Base-by-base conservation (phyloP, 2,113 vertebrate genomes). In the Pseudolaguvia tuberculata region DNA sequence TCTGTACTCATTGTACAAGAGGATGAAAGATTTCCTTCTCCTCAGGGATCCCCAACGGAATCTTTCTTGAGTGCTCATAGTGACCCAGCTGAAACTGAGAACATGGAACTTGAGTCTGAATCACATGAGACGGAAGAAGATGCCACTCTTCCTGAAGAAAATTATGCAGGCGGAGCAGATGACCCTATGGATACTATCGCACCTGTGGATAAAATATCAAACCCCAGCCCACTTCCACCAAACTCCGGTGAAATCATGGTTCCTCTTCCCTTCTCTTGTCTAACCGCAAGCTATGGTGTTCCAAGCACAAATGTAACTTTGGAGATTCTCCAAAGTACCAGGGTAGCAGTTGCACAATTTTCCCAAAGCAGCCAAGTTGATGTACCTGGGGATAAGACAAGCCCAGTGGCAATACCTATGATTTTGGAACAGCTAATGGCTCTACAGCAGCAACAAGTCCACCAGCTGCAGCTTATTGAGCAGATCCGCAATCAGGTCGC, bases 401-500 rank as follows among this genome's bases (percentile, higher is more conserved):
- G 87, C 0, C 89, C 94, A 0, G 88, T 92, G 51, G 94, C 94
- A 45, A 92, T 99, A 80, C 96, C 96, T 2, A 89, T 94, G 88
- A 99, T 99, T 82, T 89, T 99, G 79, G 95, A 98, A 83, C 95
- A 96, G 86, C 88, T 99, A 66, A 86, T 97, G 86, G 93, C 96
- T 4, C 83, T 99, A 84, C 97, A 98, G 86, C 94, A 96, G 78
- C 97, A 99, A 79, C 97, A 98, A 86, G 92, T 98, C 29, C 97
- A 95, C 81, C 97, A 99, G 87, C 92, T 99, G 79, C 95, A 97
- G 88, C 93, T 99, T 7, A 99, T 98, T 0, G 95, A 99, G 87
- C 96, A 98, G 91, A 98, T 99, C 83, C 94, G 96, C 79, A 97
- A 91, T 80, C 96, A 98, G 83, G 95, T 99, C 25, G 94, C 96